phyloP scores from a whole-genome alignment of 2,888 invertebrate species.

The Aphidius colemani region DNA sequence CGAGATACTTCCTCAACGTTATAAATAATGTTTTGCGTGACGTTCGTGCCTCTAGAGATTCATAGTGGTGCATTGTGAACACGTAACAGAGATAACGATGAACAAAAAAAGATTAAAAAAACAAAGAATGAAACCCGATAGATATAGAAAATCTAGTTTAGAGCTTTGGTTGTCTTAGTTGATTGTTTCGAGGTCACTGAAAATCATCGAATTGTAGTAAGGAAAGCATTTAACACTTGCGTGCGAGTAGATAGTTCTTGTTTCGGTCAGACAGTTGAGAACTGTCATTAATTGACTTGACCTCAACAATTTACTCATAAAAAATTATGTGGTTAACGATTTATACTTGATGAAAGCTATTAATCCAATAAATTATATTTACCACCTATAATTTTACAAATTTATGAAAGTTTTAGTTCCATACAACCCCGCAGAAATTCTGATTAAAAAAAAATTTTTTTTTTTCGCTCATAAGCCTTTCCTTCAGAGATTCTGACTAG shows the following conservation, averaged over 20 bases:
- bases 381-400: too few species aligned
- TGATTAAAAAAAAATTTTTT: too few species aligned
- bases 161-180: too few species aligned
- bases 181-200: too few species aligned
- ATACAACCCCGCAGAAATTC: too few species aligned
- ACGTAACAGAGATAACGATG: conserved; percentile 44
- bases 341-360: too few species aligned
- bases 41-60: conserved; percentile 44
- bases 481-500: too few species aligned
- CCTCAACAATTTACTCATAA: not conserved
- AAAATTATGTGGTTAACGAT: not conserved
- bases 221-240: not conserved
- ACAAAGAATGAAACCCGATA: not conserved
- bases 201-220: not conserved
- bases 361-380: too few species aligned
- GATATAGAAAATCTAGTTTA: not conserved
- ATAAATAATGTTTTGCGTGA: conserved; percentile 52
- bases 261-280: conserved; percentile 6
- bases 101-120: not conserved
- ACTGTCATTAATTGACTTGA: too few species aligned
- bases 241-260: not conserved
- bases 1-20: conserved; percentile 17
- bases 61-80: conserved; percentile 36
- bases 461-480: too few species aligned
- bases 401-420: too few species aligned